These are phyloP conservation scores for Leucoraja ocellata DNA, from an alignment of 2,797 vertebrate genomes.

Conservation along the genomic window DNA sequence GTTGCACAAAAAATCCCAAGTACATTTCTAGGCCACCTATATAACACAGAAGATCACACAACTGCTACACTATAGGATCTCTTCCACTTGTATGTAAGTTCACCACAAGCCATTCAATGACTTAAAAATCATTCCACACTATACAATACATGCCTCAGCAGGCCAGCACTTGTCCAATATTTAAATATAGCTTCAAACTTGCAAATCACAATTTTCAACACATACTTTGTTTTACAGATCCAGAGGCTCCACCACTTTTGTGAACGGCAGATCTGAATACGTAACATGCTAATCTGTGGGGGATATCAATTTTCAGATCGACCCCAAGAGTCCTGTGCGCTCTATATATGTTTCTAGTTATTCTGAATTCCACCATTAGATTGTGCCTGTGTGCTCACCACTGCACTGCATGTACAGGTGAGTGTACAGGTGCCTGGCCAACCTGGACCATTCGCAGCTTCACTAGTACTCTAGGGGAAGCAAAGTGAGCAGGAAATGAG, in stretches of 20 bases:
- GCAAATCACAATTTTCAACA: conserved; percentile 6
- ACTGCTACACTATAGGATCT: neutral
- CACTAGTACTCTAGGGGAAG: neutral
- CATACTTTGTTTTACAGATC: neutral
- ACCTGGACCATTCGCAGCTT: neutral
- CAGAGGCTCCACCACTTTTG: neutral
- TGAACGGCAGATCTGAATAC: neutral
- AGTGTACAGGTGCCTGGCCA: no score
- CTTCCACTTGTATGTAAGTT: neutral
- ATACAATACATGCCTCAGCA: neutral
- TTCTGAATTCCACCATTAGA: neutral
- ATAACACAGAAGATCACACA: neutral
- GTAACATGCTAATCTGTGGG: conserved; percentile 20
- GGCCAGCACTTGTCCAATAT: neutral
- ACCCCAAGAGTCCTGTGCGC: neutral
- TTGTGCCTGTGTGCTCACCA: neutral
- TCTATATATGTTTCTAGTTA: neutral
- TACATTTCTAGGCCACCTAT: neutral
- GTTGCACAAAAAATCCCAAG: conserved; percentile 6
- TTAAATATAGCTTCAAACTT: neutral
- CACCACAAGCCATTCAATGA: neutral
- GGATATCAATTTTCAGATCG: conserved; percentile 2
- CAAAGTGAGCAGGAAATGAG: neutral
- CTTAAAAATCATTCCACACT: neutral
- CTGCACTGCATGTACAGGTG: neutral